Evolutionary conservation across 2,797 vertebrate genomes (phyloP).

Genomic region (Cirrhinus molitorella): DNA sequence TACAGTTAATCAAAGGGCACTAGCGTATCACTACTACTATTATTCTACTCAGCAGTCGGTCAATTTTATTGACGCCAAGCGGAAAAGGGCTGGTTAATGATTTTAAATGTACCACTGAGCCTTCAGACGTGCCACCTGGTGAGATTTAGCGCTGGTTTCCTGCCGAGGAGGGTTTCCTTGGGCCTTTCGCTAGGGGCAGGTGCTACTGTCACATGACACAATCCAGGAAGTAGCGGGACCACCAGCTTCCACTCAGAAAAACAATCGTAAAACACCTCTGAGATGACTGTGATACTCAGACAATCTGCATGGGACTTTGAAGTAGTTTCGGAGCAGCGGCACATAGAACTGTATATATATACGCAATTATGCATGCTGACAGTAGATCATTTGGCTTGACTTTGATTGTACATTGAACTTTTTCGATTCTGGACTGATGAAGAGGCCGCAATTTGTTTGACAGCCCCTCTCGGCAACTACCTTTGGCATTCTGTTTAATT

Average conservation of each 20-base stretch:
- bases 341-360: slow-evolving; percentile 63
- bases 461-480: slow-evolving; percentile 77
- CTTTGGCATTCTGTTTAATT: slow-evolving; percentile 71
- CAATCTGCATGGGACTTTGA: slow-evolving; percentile 63
- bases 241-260: slow-evolving; percentile 58
- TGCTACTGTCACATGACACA: slow-evolving; percentile 59
- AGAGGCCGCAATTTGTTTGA: slow-evolving; percentile 43
- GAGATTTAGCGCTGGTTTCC: slow-evolving; percentile 63
- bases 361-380: slow-evolving; percentile 54
- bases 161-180: slow-evolving; percentile 52
- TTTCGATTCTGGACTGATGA: slow-evolving; percentile 46
- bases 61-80: slow-evolving; percentile 50
- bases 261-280: slow-evolving; percentile 49
- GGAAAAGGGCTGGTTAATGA: slow-evolving; percentile 63
- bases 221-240: slow-evolving; percentile 61
- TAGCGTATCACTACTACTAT: slow-evolving; percentile 52
- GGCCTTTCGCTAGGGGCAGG: slow-evolving; percentile 70
- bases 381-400: slow-evolving; percentile 49
- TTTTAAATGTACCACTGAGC: slow-evolving; percentile 61
- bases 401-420: slow-evolving; percentile 59
- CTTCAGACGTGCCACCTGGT: slow-evolving; percentile 59
- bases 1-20: slow-evolving; percentile 51
- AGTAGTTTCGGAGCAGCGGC: slow-evolving; percentile 57
- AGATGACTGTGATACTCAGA: slow-evolving; percentile 57
- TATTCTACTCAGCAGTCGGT: slow-evolving; percentile 55